Evolutionary conservation across 2,113 vertebrate species (phyloP).

Genomic region (Megaptera novaeangliae): DNA sequence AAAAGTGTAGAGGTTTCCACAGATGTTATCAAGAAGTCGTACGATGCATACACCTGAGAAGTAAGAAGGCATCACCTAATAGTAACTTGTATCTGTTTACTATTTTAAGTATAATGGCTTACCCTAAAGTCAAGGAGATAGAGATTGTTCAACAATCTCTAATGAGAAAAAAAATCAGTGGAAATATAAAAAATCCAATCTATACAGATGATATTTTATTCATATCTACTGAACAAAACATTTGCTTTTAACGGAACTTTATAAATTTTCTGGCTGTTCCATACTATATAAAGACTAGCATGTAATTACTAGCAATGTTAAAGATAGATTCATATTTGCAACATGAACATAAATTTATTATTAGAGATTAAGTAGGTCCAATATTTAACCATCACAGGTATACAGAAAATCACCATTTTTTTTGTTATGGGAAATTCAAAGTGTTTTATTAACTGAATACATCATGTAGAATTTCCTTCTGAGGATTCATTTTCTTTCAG

Average conservation of each 20-base stretch:
- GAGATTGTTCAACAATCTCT: background rate
- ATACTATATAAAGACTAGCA: background rate
- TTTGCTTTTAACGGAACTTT: background rate
- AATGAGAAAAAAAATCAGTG: background rate
- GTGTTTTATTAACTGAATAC: background rate
- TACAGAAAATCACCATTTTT: background rate
- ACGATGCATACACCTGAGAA: background rate
- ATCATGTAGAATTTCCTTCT: background rate
- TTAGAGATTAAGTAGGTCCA: background rate
- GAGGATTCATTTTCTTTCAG: background rate
- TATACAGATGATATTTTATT: background rate
- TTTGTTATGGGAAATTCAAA: background rate
- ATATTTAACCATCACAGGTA: background rate
- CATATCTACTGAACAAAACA: background rate
- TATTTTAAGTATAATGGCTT: background rate
- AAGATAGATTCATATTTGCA: background rate
- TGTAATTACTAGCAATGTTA: background rate
- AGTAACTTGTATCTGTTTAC: background rate
- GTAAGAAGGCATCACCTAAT: background rate
- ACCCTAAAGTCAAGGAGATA: background rate
- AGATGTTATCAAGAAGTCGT: background rate
- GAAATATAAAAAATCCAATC: background rate
- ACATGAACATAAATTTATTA: background rate
- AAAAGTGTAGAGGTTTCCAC: background rate
- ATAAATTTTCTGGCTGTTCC: background rate